A percentile compares a stretch with the other conserved stretches of the same genome.
Evolutionary conservation across 2,888 invertebrate species (phyloP).

Genomic region (Tetragonisca angustula): DNA sequence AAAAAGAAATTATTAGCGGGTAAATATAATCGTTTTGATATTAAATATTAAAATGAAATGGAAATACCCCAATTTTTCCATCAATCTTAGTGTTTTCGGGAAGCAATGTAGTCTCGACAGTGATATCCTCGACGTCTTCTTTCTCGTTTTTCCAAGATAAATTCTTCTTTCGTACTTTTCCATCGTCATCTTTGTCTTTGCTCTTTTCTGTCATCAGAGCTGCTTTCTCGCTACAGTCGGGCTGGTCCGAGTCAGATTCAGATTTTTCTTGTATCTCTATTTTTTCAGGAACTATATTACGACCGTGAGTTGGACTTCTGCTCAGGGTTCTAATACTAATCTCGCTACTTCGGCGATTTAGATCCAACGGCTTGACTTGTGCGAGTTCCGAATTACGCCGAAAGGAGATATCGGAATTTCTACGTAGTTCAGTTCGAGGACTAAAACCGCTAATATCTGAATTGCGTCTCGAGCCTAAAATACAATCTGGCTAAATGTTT

Average conservation of each 20-base stretch:
- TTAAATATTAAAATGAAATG: background rate
- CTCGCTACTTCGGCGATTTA: constrained; percentile 79
- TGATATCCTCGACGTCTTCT: constrained; percentile 80
- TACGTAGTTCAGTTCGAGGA: constrained; percentile 73
- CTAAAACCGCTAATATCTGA: constrained; percentile 78
- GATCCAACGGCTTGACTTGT: constrained; percentile 74
- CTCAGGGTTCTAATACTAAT: constrained; percentile 78
- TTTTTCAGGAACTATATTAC: constrained; percentile 71
- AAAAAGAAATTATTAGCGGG: background rate
- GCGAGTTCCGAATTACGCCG: constrained; percentile 77
- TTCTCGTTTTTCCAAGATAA: constrained; percentile 83
- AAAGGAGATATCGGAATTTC: constrained; percentile 79
- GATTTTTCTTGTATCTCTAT: constrained; percentile 76
- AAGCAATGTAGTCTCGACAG: constrained; percentile 82
- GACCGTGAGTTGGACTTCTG: constrained; percentile 77
- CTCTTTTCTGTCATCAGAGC: constrained; percentile 77
- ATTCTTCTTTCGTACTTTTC: constrained; percentile 80
- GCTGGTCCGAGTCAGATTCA: constrained; percentile 82
- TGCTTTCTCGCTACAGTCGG: constrained; percentile 80
- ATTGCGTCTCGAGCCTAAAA: constrained; percentile 79
- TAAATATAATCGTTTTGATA: background rate
- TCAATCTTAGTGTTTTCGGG: constrained; percentile 72
- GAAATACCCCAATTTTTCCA: constrained; percentile 71
- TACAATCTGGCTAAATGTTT: background rate
- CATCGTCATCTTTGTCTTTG: constrained; percentile 72